Evolutionary conservation across 2,888 invertebrate species (phyloP), one percentile per base, ranked within the genome.

Genomic region (Drosophila anomelani): DNA sequence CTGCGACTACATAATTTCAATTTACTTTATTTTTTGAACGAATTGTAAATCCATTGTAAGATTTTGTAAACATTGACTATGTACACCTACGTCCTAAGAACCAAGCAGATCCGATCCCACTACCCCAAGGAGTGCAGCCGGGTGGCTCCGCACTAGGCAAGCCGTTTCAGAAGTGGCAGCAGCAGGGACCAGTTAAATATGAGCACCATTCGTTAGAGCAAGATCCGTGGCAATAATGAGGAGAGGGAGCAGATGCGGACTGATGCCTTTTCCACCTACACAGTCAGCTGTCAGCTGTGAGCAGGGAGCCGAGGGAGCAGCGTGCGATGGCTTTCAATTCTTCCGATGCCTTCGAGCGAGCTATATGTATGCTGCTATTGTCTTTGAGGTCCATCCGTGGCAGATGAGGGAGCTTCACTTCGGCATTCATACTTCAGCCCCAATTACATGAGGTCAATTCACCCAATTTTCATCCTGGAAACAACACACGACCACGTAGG

Each of bases 21-120:
- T 36, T 23, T 23, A 23, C 23, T 23, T 23, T 23, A 15, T 36
- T 49, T 34, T 34, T 34, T 47, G 10, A 49, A 29, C 3, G 6
- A 36, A 60, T 64, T 67, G 39, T 55, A 4, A 66, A 39, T 38
- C 4, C 17, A 34, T 53, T 67, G 46, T 66, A 54, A 38, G 66
- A 34, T 23, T 23, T 23, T 23, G 23, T 23, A 23, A 23, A 23
- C 23, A 23, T 23, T 34, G 41, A 41, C 17, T 34, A 17, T 67
- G 67, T 67, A 55, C 54, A 55, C 34, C 26, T 41, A 49, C 51
- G 36, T 20, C 39, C n/a, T 23, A 49, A 67, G 36, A 36, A 29
- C 29, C 17, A 4, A 47, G 26, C 46, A 47, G 67, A 20, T 54
- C 9, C 26, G 12, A 49, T 54, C 15, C 34, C 12, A 49, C 43